These are phyloP conservation scores for Hipparchia semele DNA, from an alignment of 2,888 invertebrate species.

Conservation along the genomic window DNA sequence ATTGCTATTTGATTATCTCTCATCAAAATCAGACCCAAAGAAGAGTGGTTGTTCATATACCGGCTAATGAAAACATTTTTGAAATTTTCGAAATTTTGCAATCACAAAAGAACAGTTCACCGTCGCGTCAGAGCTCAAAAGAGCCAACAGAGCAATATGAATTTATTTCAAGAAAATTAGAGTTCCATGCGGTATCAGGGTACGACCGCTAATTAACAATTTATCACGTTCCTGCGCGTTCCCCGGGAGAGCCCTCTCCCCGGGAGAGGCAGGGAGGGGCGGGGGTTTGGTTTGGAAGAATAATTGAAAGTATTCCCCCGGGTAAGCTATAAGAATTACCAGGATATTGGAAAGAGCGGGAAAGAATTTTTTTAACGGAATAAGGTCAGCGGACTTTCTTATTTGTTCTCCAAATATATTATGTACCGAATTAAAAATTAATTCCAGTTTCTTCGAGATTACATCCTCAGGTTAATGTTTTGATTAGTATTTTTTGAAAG, in stretches of 20 bases:
- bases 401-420: neutral
- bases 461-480: neutral
- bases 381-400: neutral
- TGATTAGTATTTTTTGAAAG: too few relatives aligned
- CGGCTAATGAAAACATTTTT: too few relatives aligned
- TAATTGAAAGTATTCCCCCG: constrained; percentile 22
- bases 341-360: constrained; percentile 9
- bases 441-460: neutral
- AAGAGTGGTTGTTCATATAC: too few relatives aligned
- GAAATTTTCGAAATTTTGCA: too few relatives aligned
- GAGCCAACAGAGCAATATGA: neutral
- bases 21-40: too few relatives aligned
- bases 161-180: constrained; percentile 3
- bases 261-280: neutral
- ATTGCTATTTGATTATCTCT: too few relatives aligned
- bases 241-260: neutral
- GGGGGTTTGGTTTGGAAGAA: neutral
- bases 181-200: neutral
- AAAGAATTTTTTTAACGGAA: neutral
- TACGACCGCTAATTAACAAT: constrained; percentile 14
- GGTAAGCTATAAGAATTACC: constrained; percentile 14
- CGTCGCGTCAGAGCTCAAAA: neutral
- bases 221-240: constrained; percentile 8
- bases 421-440: neutral
- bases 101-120: too few relatives aligned